These are phyloP conservation scores for Neolamprologus devosi DNA, from an alignment of 2,113 vertebrate genomes.

Conservation along the genomic window DNA sequence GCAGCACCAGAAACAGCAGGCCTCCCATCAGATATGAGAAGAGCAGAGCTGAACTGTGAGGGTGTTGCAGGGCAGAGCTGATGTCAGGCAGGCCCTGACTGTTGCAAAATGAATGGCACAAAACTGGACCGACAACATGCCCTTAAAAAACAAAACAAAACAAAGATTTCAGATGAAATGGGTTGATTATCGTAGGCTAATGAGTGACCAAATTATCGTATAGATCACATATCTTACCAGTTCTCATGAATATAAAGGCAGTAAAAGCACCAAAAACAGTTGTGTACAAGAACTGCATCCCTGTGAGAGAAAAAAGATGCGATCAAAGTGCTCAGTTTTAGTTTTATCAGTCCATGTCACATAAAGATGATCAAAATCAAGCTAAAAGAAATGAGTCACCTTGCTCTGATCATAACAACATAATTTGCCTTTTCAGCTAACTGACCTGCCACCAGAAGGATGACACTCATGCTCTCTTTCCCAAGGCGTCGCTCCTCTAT, in stretches of 20 bases:
- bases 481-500: slow-evolving; percentile 71
- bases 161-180: not conserved
- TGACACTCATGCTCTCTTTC: slow-evolving; percentile 62
- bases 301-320: slow-evolving; percentile 37
- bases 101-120: slow-evolving; percentile 80
- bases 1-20: slow-evolving; percentile 25
- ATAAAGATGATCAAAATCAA: not conserved
- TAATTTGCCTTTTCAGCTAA: not conserved
- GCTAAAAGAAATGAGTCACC: not conserved
- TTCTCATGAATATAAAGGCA: slow-evolving; percentile 78
- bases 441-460: slow-evolving; percentile 59
- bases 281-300: slow-evolving; percentile 78
- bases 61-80: slow-evolving; percentile 56
- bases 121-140: slow-evolving; percentile 71
- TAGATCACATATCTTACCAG: slow-evolving; percentile 45
- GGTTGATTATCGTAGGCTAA: not conserved
- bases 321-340: not conserved
- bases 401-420: not conserved
- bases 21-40: slow-evolving; percentile 3
- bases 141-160: slow-evolving; percentile 39
- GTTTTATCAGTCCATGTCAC: not conserved
- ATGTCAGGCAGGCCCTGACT: slow-evolving; percentile 75
- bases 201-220: not conserved
- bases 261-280: slow-evolving; percentile 75
- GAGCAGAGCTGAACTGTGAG: not conserved